Evolutionary conservation across 2,888 invertebrate genomes (phyloP), one percentile per base, ranked within the genome.

Genomic region (Disparrhopalites patrizii): DNA sequence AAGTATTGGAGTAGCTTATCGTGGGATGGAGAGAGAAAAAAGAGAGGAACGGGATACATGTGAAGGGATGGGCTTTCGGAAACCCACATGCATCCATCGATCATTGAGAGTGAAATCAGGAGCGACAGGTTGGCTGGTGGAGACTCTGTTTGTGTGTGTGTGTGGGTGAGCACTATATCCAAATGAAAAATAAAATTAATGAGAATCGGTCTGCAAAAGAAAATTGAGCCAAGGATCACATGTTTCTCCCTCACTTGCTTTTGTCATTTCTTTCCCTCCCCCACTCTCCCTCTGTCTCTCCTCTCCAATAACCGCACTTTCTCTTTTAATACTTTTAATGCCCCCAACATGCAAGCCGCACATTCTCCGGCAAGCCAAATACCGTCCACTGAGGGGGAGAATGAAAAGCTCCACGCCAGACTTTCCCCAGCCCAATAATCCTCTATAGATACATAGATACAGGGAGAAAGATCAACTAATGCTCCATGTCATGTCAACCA

Each of bases 151-250:
- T 47, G 5, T 20, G n/a, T 47, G 47, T 13, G 25, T n/a, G 10
- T 7, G 25, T n/a, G 5, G 3, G 36, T 15, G 56, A 58, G 58
- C 58, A 58, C 58, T 58, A n/a, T n/a, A 58, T 43, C 58, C 58
- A 58, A 58, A 58, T 58, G 58, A 58, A 58, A 58, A 58, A 58
- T 58, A 58, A 43, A 58, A 58, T 58, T 58, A 58, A 58, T 58
- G 58, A 40, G 58, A 58, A 43, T 50, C 25, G 20, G 38, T 18
- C 8, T 7, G 56, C 7, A 20, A 13, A 3, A 27, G 28, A 25
- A 52, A 52, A 27, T 52, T 15, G 28, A 52, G 52, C n/a, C 15
- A 52, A 52, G n/a, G 52, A 20, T 20, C 5, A 20, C 13, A 20
- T 23, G 8, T 8, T 23, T 50, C 50, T 50, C 10, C 23, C 10